These are phyloP conservation scores for Enteromius anoplus DNA, from an alignment of 2,797 vertebrate genomes.

Conservation along the genomic window DNA sequence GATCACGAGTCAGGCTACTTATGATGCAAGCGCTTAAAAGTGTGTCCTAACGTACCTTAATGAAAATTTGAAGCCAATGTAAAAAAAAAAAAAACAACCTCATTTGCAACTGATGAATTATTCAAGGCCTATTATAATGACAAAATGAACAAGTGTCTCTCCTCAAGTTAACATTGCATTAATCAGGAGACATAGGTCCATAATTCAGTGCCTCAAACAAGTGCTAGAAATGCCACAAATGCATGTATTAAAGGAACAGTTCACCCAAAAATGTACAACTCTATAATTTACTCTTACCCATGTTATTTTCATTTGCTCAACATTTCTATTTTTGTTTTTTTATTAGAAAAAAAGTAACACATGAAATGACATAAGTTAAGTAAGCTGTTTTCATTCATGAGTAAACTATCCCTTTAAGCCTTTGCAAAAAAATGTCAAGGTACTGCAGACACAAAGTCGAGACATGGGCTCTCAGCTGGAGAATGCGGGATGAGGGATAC, in stretches of 20 bases:
- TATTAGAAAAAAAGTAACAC: not conserved
- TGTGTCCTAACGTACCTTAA: constrained; percentile 7
- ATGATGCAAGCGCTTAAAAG: constrained; percentile 22
- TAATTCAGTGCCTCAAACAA: not conserved
- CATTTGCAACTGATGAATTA: constrained; percentile 53
- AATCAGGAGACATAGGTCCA: constrained; percentile 32
- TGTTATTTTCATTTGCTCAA: not conserved
- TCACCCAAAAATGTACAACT: not conserved
- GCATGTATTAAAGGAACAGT: not conserved
- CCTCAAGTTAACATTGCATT: constrained; percentile 53
- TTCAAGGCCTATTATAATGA: constrained; percentile 54
- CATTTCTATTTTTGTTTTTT: not conserved
- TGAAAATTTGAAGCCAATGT: constrained; percentile 22
- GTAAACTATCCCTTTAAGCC: not conserved
- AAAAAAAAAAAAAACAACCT: constrained; percentile 18
- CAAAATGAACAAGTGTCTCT: constrained; percentile 48
- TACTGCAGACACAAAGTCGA: constrained; percentile 13
- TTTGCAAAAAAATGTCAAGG: not conserved
- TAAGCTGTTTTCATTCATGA: not conserved
- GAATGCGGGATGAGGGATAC: not conserved
- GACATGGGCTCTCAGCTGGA: not conserved
- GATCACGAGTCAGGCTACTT: not conserved
- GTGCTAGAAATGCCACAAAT: not conserved
- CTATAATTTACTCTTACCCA: not conserved
- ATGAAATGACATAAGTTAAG: not conserved